phyloP scores from a whole-genome alignment of 2,888 invertebrate genomes.

The Campoletis raptor region DNA sequence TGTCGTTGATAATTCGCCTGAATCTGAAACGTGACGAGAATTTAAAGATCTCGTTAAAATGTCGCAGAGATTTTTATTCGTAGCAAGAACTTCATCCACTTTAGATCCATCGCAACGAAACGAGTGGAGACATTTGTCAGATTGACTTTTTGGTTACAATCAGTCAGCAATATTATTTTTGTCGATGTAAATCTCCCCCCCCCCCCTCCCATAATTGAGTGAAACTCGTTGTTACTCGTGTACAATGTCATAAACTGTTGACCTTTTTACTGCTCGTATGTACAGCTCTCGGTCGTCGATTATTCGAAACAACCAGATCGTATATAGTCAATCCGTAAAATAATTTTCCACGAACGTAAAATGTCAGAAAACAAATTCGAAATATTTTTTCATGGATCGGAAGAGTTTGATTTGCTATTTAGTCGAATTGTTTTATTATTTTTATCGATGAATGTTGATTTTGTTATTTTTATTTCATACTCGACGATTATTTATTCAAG shows the following conservation, averaged over 20 bases:
- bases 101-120: not conserved
- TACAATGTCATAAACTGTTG: not conserved
- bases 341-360: not conserved
- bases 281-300: not conserved
- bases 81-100: not conserved
- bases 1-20: constrained; percentile 5
- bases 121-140: not conserved
- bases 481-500: not conserved
- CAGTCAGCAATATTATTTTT: not conserved
- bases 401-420: not conserved
- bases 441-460: not conserved
- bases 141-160: not conserved
- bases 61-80: constrained; percentile 15
- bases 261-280: not conserved
- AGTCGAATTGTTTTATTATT: not conserved
- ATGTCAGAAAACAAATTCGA: not conserved
- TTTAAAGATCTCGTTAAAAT: constrained; percentile 36
- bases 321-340: not conserved
- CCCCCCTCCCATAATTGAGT: not conserved
- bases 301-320: not conserved
- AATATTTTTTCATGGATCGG: not conserved
- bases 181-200: not conserved
- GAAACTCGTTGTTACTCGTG: not conserved
- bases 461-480: not conserved
- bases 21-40: constrained; percentile 48